Conservation (phyloP, 2,113 vertebrate species). For the Sylvia atricapilla region DNA sequence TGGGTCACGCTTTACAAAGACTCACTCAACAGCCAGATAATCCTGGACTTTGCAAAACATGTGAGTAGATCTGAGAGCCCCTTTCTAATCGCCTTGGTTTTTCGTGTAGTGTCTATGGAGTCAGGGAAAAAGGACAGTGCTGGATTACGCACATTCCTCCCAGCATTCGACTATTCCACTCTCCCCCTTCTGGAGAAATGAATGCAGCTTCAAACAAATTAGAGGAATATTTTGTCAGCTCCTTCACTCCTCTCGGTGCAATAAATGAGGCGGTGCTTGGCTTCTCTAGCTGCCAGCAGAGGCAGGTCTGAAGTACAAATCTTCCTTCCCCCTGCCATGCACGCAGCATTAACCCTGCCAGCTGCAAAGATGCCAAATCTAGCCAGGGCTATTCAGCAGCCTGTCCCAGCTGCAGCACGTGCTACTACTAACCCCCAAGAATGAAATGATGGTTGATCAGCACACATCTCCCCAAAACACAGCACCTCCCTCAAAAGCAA, state of each 20-base stretch:
- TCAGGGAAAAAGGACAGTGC: neutral
- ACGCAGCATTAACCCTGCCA: neutral
- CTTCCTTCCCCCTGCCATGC: neutral
- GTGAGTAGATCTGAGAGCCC: neutral
- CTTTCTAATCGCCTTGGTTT: neutral
- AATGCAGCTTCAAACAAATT: constrained; percentile 9
- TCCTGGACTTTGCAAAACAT: neutral
- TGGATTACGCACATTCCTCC: neutral
- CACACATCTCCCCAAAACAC: neutral
- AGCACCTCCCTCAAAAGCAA: neutral
- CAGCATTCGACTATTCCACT: neutral
- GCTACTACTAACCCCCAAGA: neutral
- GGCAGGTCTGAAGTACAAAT: neutral
- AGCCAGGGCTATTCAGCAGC: neutral
- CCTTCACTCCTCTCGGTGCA: neutral
- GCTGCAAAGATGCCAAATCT: neutral
- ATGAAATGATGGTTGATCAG: neutral
- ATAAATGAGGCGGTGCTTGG: neutral
- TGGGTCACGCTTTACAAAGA: neutral
- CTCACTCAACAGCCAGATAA: neutral
- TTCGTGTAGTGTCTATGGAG: neutral
- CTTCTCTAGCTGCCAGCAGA: neutral
- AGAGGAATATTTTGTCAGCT: neutral
- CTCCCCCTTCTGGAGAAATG: constrained; percentile 62
- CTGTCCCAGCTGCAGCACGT: accelerated